Evolutionary conservation across 2,113 vertebrate genomes (phyloP).

Genomic region (Bagarius yarrelli): DNA sequence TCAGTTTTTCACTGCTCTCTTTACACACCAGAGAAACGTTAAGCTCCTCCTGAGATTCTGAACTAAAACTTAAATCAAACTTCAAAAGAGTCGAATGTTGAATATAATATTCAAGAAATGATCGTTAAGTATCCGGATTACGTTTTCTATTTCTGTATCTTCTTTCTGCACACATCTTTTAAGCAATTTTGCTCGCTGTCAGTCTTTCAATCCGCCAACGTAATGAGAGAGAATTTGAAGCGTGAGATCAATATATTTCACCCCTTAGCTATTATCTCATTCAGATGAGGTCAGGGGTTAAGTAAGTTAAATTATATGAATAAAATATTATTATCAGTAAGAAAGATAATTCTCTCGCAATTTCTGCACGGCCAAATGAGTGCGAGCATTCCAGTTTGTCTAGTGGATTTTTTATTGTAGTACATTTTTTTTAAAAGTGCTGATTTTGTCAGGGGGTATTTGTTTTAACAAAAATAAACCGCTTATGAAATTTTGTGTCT

Average conservation of each 20-base stretch:
- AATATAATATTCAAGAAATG: not conserved
- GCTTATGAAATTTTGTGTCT: too few species aligned
- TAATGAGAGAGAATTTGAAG: slow-evolving; percentile 27
- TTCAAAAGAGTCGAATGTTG: slow-evolving; percentile 2
- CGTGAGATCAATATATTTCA: slow-evolving; percentile 41
- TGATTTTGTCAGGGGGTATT: slow-evolving; percentile 35
- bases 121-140: not conserved
- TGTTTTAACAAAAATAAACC: too few species aligned
- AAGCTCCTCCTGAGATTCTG: not conserved
- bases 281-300: slow-evolving; percentile 42
- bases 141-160: not conserved
- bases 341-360: slow-evolving; percentile 39
- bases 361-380: slow-evolving; percentile 49
- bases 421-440: slow-evolving; percentile 41
- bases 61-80: slow-evolving; percentile 23
- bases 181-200: not conserved
- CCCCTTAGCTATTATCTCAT: slow-evolving; percentile 30
- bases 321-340: slow-evolving; percentile 53
- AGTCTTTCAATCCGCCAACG: not conserved
- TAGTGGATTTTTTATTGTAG: slow-evolving; percentile 33
- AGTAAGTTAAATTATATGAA: slow-evolving; percentile 36
- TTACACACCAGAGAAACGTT: not conserved
- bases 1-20: not conserved
- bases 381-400: slow-evolving; percentile 36
- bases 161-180: not conserved